Percentiles rank a stretch among this genome's conserved stretches.
Conservation (phyloP, 1,140 invertebrate species). For the Bradysia coprophila region DNA sequence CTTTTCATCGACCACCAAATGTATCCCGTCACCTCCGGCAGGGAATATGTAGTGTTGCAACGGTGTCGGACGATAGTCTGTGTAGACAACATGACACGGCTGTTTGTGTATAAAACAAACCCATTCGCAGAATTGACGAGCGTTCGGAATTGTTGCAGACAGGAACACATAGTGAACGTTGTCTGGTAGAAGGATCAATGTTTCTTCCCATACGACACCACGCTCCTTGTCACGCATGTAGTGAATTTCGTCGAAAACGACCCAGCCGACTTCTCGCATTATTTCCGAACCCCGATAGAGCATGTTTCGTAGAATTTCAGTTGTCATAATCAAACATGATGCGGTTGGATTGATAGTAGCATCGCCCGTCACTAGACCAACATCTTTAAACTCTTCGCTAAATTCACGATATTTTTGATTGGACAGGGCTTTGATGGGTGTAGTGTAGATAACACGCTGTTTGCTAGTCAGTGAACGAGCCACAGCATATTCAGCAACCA, state of each 20-base stretch:
- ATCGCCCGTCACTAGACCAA: slow-evolving; percentile 96
- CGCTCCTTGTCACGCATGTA: slow-evolving; percentile 99
- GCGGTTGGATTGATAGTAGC: slow-evolving; percentile 97
- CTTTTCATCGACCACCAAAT: slow-evolving; percentile 89
- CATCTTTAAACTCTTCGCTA: slow-evolving; percentile 93
- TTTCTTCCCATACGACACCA: slow-evolving; percentile 98
- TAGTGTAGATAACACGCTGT: slow-evolving; percentile 96
- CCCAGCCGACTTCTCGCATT: slow-evolving; percentile 98
- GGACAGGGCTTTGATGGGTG: slow-evolving; percentile 97
- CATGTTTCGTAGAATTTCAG: slow-evolving; percentile 98
- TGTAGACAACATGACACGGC: slow-evolving; percentile 98
- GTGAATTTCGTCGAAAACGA: slow-evolving; percentile 99
- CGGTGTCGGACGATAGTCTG: slow-evolving; percentile 92
- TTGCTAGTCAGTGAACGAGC: slow-evolving; percentile 40
- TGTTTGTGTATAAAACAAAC: slow-evolving; percentile 90
- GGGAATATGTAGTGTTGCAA: slow-evolving; percentile 98
- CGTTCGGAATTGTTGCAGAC: slow-evolving; percentile 98
- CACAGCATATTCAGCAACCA: slow-evolving; percentile 84
- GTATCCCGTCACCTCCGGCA: slow-evolving; percentile 80
- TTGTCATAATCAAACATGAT: slow-evolving; percentile 98
- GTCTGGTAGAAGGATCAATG: slow-evolving; percentile 90
- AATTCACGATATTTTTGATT: slow-evolving; percentile 99
- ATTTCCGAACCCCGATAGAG: slow-evolving; percentile 94
- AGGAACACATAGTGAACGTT: slow-evolving; percentile 98
- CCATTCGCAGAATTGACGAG: slow-evolving; percentile 97